Conservation (phyloP, 2,797 vertebrate genomes). For the Phataginus tricuspis region DNA sequence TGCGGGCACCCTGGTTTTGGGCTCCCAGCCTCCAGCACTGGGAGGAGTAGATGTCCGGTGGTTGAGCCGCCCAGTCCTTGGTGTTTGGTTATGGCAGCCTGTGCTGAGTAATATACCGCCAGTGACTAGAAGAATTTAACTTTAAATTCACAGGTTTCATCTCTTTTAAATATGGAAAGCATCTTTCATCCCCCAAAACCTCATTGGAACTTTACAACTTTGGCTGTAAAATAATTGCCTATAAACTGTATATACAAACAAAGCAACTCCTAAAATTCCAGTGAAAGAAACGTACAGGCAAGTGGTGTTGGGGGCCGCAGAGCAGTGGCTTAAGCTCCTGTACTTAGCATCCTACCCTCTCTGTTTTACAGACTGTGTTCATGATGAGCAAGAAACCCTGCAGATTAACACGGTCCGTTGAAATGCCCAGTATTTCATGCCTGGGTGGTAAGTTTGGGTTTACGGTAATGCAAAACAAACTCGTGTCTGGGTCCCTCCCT, state of each 20-base stretch:
- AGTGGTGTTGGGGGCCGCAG: background rate
- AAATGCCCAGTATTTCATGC: constrained; percentile 66
- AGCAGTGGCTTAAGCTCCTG: background rate
- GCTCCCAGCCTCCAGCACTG: background rate
- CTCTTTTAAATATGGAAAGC: constrained; percentile 12
- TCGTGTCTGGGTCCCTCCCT: constrained; percentile 11
- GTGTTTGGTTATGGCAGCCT: rapidly evolving
- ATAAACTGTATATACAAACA: rapidly evolving
- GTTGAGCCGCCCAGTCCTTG: rapidly evolving
- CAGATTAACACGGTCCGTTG: background rate
- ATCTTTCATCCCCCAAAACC: background rate
- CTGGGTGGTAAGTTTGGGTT: constrained; percentile 41
- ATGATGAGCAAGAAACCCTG: background rate
- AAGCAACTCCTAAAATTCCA: background rate
- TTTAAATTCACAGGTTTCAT: constrained; percentile 61
- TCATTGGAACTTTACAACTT: background rate
- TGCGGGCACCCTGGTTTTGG: background rate
- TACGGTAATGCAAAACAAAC: rapidly evolving
- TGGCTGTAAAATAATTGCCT: background rate
- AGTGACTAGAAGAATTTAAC: background rate
- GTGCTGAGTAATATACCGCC: rapidly evolving
- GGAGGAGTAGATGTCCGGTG: rapidly evolving
- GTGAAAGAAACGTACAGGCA: background rate
- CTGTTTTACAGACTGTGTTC: background rate
- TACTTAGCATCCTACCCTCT: background rate